phyloP scores from a whole-genome alignment of 1,140 invertebrate genomes.

The Neodiprion virginianus region DNA sequence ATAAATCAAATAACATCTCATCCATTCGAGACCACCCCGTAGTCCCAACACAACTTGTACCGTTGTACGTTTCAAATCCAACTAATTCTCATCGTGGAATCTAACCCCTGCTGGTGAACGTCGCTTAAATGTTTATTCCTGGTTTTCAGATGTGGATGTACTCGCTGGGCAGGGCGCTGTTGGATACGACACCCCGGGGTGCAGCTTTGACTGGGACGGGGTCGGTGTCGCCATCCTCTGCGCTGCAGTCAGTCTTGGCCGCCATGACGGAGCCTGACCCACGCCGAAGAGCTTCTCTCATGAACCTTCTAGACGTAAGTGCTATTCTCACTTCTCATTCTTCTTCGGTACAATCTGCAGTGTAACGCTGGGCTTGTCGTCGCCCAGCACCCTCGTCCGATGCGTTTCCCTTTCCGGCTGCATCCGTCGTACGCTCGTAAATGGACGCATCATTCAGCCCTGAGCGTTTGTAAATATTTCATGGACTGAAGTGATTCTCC shows the following conservation, averaged over 20 bases:
- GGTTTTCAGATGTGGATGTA: slow-evolving; percentile 69
- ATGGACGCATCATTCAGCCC: too few species aligned
- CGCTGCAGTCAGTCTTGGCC: slow-evolving; percentile 63
- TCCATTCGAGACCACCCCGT: not conserved
- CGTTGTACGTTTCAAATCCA: slow-evolving; percentile 20
- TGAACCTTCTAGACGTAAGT: slow-evolving; percentile 68
- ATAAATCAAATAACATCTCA: too few species aligned
- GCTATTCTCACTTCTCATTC: not conserved
- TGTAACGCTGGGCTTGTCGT: too few species aligned
- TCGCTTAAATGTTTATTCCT: slow-evolving; percentile 18
- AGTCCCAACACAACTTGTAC: not conserved
- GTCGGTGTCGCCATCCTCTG: slow-evolving; percentile 60
- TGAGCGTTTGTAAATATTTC: too few species aligned
- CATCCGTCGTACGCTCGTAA: too few species aligned
- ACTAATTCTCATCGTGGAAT: slow-evolving; percentile 12
- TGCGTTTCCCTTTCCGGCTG: too few species aligned
- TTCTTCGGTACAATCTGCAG: not conserved
- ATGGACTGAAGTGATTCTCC: too few species aligned
- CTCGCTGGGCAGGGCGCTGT: slow-evolving; percentile 64
- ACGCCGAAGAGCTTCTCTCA: slow-evolving; percentile 63
- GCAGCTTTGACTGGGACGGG: slow-evolving; percentile 63
- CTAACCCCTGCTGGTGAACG: not conserved
- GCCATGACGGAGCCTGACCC: slow-evolving; percentile 65
- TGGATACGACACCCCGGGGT: slow-evolving; percentile 58
- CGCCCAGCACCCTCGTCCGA: too few species aligned